Evolutionary conservation across 1,140 invertebrate species (phyloP), one percentile per base, ranked within the genome.

Genomic region (Pinna nobilis): DNA sequence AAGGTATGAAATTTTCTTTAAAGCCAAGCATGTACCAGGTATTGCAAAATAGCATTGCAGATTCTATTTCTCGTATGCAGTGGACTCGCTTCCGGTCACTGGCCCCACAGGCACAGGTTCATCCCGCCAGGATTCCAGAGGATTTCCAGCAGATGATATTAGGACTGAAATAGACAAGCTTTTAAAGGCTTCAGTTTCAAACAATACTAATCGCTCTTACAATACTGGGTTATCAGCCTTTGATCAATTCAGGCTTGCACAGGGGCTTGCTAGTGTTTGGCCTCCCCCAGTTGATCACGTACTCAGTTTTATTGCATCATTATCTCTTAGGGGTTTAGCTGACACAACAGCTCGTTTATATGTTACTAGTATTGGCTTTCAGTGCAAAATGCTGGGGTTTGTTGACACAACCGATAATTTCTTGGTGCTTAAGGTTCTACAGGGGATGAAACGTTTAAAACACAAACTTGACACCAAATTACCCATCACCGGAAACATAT

Each of bases 201-300:
- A 32, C n/a, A 61, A 60, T 23, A 61, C 68, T n/a, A 49, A 70
- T n/a, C n/a, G 30, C 11, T 37, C 68, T n/a, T 50, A 70, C n/a
- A 49, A 61, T 32, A 60, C 41, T 37, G 57, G 44, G 7, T 35
- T 68, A 15, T 2, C 15, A 13, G 20, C 30, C 7, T 68, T 68
- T 30, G 35, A 55, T 15, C 5, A 11, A 32, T 70, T 70, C 37
- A 28, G 55, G 20, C 50, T 7, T 23, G 41, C 11, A 7, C 50
- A 49, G 47, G 35, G 32, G n/a, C 11, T 60, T 9, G 41, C 25
- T 9, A 47, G 28, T 28, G 23, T 20, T 30, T 70, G 41, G 68
- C 68, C 68, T 3, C 68, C 57, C 5, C 41, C 55, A 18, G 23
- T 51, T n/a, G 32, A 25, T 6, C 55, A 70, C 25, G 37, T 50